Conservation (phyloP, 2,888 invertebrate genomes). For the Abrostola triplasia region DNA sequence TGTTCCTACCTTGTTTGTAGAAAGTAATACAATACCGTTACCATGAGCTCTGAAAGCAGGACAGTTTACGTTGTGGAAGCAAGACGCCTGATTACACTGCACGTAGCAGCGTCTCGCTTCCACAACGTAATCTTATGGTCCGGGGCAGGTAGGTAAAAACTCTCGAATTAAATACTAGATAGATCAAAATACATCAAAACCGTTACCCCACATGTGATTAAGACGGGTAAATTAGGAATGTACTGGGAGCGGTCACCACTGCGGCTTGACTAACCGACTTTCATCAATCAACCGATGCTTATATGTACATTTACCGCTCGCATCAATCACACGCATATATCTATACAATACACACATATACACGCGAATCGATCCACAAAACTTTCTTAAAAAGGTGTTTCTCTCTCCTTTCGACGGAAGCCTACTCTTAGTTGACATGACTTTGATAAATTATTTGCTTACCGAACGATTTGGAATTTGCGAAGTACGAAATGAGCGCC, state of each 20-base stretch:
- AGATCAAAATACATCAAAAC: constrained; percentile 18
- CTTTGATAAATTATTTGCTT: constrained; percentile 79
- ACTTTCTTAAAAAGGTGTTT: constrained; percentile 72
- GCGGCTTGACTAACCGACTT: constrained; percentile 57
- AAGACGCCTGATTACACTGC: too few relatives aligned
- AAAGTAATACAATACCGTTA: too few relatives aligned
- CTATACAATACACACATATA: constrained; percentile 18
- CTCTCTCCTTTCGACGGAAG: constrained; percentile 60
- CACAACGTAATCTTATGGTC: too few relatives aligned
- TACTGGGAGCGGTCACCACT: constrained; percentile 51
- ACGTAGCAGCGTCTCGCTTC: too few relatives aligned
- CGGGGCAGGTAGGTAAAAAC: too few relatives aligned
- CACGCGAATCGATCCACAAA: constrained; percentile 64
- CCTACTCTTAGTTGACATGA: constrained; percentile 68
- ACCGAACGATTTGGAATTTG: constrained; percentile 52
- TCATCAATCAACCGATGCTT: constrained; percentile 58
- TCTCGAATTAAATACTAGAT: background rate
- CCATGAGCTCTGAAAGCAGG: too few relatives aligned
- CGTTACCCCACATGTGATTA: constrained; percentile 14
- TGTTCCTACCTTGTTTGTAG: too few relatives aligned
- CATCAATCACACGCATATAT: constrained; percentile 64
- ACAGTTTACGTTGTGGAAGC: too few relatives aligned
- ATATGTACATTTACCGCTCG: constrained; percentile 56
- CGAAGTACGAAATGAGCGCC: constrained; percentile 46
- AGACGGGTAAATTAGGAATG: constrained; percentile 31